phyloP scores from a whole-genome alignment of 2,888 invertebrate genomes.

The Plebejus melissa region DNA sequence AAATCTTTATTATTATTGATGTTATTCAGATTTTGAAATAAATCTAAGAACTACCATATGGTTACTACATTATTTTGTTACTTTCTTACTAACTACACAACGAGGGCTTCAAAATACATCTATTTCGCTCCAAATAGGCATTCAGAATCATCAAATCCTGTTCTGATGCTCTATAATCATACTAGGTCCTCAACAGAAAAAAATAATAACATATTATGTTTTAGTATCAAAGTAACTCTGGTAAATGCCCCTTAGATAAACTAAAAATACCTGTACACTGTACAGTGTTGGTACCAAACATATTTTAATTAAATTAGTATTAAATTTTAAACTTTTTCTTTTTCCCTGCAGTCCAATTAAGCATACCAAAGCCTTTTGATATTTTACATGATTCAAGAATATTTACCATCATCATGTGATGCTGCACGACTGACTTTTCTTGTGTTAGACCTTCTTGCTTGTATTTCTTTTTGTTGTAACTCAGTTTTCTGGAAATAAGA shows the following conservation, averaged over 20 bases:
- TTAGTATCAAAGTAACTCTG: too few relatives aligned
- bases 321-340: not conserved
- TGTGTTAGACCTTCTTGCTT: constrained; percentile 38
- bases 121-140: not conserved
- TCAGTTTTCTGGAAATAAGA: constrained; percentile 56
- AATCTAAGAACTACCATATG: not conserved
- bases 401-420: constrained; percentile 66
- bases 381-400: not conserved
- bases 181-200: too few relatives aligned
- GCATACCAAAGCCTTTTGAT: not conserved
- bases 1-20: too few relatives aligned
- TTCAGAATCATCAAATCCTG: not conserved
- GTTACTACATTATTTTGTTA: not conserved
- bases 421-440: constrained; percentile 49
- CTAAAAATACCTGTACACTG: not conserved
- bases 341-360: not conserved
- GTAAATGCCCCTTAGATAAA: too few relatives aligned
- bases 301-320: not conserved
- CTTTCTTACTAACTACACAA: not conserved
- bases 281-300: not conserved
- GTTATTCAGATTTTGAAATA: too few relatives aligned
- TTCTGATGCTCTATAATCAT: too few relatives aligned
- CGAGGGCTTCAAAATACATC: not conserved
- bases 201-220: too few relatives aligned
- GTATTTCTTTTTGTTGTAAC: constrained; percentile 49